Evolutionary conservation across 2,797 vertebrate species (phyloP), one percentile per base, ranked within the genome.

Genomic region (Spatula clypeata): DNA sequence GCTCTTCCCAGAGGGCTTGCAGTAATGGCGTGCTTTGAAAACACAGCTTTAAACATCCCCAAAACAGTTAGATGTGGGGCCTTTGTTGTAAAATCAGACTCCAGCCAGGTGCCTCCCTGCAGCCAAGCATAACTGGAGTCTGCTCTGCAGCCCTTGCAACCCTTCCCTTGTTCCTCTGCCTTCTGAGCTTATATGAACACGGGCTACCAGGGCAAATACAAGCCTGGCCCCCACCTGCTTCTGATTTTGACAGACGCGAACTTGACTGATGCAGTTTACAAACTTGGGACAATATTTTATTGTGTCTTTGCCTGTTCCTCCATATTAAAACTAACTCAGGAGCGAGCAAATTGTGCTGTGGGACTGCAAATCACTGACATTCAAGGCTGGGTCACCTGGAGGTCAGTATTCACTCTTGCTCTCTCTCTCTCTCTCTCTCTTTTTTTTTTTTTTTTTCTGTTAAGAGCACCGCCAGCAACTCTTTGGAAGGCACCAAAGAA

Each of bases 301-400:
- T 70, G 29, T 71, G 34, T 44, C 47, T 95, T 94, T 93, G 42
- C 38, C 18, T 83, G 60, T 90, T 92, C 38, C 26, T 76, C 94
- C 79, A 53, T 71, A 64, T 32, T 91, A 61, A 89, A 91, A 70
- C 44, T 70, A 73, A 64, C 21, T 79, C 9, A 1, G 42, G 58
- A 80, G 47, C 24, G 58, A 86, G 66, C 13, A 94, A 84, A 91
- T 73, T 72, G 64, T 62, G 32, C 66, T 73, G 70, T 65, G 3
- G 2, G 54, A 58, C 26, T 81, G 85, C 42, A 91, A 84, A 77
- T 88, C 64, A 58, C 14, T 1, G 2, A 47, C 26, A 77, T 74
- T 83, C 57, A 74, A 69, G 89, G 61, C 6, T 76, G 62, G 85
- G 94, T 96, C 79, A 94, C 55, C 44, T 45, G 44, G 47, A 95